Base-by-base conservation (phyloP, 2,888 invertebrate genomes). In the Syrphus vitripennis region DNA sequence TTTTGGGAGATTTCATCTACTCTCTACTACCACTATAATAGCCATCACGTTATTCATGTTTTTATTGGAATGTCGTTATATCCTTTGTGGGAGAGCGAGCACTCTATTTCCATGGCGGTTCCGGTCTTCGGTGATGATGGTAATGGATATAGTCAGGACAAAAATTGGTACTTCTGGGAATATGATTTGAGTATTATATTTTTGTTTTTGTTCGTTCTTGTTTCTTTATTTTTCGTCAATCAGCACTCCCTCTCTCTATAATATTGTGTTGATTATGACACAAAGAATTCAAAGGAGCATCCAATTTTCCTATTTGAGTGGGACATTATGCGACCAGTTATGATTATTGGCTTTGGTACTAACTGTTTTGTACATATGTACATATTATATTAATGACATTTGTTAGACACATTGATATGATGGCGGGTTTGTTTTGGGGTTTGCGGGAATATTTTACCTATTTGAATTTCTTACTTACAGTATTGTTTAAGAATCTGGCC, bases 321-420 rank as follows among this genome's bases (percentile, higher is more conserved):
- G 74, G 69, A 86, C 82, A 74, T 82, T 86, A 81, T 78, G 82
- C 26, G 69, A 70, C 82, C 82, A 86, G 77, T 86, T 86, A 86
- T 86, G 72, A 82, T 82, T 86, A 78, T 86, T 86, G 82, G 76
- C 80, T 59, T 65, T 50, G 2, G 21, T 45, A 45, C 19, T 3
- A 10, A 34, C 9, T 9, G 9, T 10, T 10, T 10, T 10, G 4
- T 12, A 21, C 19, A 10, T 19, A 7, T 34, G 9, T 34, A 34
- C 10, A 34, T 9, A 9, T 1, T 76, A 53, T 55, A 77, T 83
- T 77, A 77, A 77, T 77, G 57, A 21, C 59, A 59, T 76, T 77
- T 70, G 65, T 76, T 57, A 31, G 53, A 55, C 59, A 55, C 59
- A 75, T 37, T 57, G 65, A 40, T 21, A 40, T 72, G 48, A 79